A percentile compares a stretch with the other conserved stretches of the same genome.
phyloP scores from a whole-genome alignment of 2,888 invertebrate species.

The Cheilosia vulpina region DNA sequence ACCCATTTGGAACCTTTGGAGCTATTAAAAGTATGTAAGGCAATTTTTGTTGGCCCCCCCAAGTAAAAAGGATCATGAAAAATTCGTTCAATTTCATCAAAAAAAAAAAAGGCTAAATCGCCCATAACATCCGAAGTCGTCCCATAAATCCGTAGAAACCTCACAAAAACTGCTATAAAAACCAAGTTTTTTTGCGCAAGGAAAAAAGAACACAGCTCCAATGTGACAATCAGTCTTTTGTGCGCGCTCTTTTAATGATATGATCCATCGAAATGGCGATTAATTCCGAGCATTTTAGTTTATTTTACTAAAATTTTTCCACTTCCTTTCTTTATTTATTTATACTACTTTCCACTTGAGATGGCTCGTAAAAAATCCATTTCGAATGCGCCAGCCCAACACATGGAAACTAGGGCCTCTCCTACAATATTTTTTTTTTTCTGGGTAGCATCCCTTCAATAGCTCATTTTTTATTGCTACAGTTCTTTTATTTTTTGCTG shows the following conservation, averaged over 20 bases:
- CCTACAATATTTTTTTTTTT: not conserved
- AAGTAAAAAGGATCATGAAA: conserved; percentile 17
- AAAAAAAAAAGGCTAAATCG: conserved; percentile 15
- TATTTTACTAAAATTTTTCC: conserved; percentile 69
- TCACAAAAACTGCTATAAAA: conserved; percentile 27
- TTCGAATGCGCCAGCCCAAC: conserved; percentile 54
- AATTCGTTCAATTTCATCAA: conserved; percentile 20
- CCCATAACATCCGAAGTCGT: too few species aligned
- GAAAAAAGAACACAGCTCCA: conserved; percentile 6
- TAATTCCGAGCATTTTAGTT: conserved; percentile 73
- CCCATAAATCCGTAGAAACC: conserved; percentile 12
- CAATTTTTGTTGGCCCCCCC: not conserved
- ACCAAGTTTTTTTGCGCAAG: conserved; percentile 9
- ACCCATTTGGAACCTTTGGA: too few species aligned
- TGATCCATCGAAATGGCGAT: conserved; percentile 62
- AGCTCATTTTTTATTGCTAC: conserved; percentile 60
- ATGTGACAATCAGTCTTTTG: conserved; percentile 59
- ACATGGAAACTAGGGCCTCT: conserved; percentile 41
- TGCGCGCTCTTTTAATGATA: conserved; percentile 63
- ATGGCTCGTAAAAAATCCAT: conserved; percentile 66
- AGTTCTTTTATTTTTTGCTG: not conserved
- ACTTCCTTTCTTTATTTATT: conserved; percentile 55
- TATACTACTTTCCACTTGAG: conserved; percentile 74
- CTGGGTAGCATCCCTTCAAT: conserved; percentile 30
- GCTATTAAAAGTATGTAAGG: conserved; percentile 2